Evolutionary conservation across 2,888 invertebrate genomes (phyloP), one percentile per base, ranked within the genome.

Genomic region (Melanostoma mellinum): DNA sequence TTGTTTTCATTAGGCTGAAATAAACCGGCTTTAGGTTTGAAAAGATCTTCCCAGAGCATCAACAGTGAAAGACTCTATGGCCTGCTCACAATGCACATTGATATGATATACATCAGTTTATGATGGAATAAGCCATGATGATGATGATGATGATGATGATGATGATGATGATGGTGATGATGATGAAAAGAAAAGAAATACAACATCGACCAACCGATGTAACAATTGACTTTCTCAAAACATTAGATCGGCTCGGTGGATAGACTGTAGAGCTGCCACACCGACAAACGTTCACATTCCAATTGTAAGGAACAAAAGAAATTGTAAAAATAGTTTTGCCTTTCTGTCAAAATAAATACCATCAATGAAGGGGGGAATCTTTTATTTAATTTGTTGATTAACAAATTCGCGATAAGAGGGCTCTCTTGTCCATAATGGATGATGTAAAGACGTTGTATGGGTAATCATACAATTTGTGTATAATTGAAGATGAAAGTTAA

Each of bases 201-300:
- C 20, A 63, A 68, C 55, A 65, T 38, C 55, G 36, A 53, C 40
- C 5, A 55, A 55, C 8, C 63, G 55, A 35, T 48, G 55, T 67
- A 65, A 75, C 80, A 80, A 80, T 80, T 81, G 76, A 71, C 81
- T 81, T 81, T 81, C 81, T 76, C 76, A 42, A 61, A 71, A 52
- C 32, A 46, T 79, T 10, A 40, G 48, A 56, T 55, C 63, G 48
- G 48, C 60, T 9, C 40, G 33, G 35, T 63, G 9, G n/a, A 50
- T 61, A 33, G 38, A 35, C 32, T 35, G 9, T 9, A 32, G 10
- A 6, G 38, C 4, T 20, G 38, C 2, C 56, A n/a, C 42, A 42
- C 44, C 63, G n/a, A 61, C 32, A 46, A 38, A 36, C 52, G 5
- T 38, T 50, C 40, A 53, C 61, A 68, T 74, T 80, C 56, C 38